Conservation (phyloP, 2,888 invertebrate species). For the Rhamnusium bicolor region DNA sequence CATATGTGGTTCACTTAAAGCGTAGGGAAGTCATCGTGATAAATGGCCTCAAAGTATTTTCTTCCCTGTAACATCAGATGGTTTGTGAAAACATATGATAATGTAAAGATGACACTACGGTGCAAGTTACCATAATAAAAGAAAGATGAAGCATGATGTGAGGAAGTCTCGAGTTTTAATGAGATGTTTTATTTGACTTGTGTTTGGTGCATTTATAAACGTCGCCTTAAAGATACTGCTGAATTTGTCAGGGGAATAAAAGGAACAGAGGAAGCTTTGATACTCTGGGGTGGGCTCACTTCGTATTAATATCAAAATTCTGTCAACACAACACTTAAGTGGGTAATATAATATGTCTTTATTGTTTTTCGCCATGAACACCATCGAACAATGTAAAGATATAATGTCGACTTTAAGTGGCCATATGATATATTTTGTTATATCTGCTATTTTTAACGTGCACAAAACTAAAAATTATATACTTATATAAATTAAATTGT, state of each 20-base stretch:
- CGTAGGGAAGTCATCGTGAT: constrained; percentile 41
- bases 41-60: constrained; percentile 37
- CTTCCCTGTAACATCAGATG: constrained; percentile 34
- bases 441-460: no score
- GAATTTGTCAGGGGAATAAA: constrained; percentile 54
- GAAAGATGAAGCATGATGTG: constrained; percentile 49
- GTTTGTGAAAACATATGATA: constrained; percentile 44
- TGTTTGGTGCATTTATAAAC: constrained; percentile 50
- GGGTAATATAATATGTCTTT: constrained; percentile 16
- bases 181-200: constrained; percentile 55
- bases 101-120: constrained; percentile 35
- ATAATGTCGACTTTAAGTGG: not conserved
- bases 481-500: no score
- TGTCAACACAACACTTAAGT: constrained; percentile 20
- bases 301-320: constrained; percentile 27
- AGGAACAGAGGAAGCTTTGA: constrained; percentile 34
- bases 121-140: constrained; percentile 41
- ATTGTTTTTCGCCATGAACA: not conserved
- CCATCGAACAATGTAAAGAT: not conserved
- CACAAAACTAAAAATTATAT: no score
- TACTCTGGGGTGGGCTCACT: constrained; percentile 27
- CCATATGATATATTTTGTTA: not conserved
- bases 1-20: constrained; percentile 42
- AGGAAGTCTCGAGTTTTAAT: constrained; percentile 51
- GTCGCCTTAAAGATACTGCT: constrained; percentile 49